phyloP scores from a whole-genome alignment of 2,888 invertebrate genomes.

The Acanthosepion lycidas region DNA sequence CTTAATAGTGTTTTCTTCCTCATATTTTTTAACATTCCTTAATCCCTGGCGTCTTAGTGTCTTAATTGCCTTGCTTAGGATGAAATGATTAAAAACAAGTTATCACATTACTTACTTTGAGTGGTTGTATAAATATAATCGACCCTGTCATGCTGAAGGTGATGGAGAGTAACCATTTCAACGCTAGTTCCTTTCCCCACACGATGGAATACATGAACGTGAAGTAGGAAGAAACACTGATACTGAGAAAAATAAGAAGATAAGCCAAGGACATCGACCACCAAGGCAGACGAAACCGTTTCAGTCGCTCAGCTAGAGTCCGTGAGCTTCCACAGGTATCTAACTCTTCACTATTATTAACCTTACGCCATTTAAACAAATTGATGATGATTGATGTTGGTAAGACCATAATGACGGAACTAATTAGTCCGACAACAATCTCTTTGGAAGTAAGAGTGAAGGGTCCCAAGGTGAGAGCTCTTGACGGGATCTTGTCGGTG shows the following conservation, averaged over 20 bases:
- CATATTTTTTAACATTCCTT: too few relatives aligned
- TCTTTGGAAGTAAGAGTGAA: slow-evolving; percentile 56
- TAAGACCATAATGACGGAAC: slow-evolving; percentile 52
- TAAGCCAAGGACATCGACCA: slow-evolving; percentile 69
- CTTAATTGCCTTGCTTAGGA: too few relatives aligned
- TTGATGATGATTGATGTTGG: slow-evolving; percentile 52
- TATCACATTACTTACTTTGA: slow-evolving; percentile 50
- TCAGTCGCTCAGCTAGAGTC: background rate
- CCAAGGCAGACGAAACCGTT: slow-evolving; percentile 55
- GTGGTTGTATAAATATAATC: slow-evolving; percentile 53
- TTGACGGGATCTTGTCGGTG: slow-evolving; percentile 47
- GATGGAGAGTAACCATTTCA: slow-evolving; percentile 67
- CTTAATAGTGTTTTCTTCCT: too few relatives aligned
- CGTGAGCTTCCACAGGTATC: background rate
- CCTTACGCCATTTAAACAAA: slow-evolving; percentile 50
- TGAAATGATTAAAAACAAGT: too few relatives aligned
- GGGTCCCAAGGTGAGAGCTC: slow-evolving; percentile 52
- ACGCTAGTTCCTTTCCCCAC: slow-evolving; percentile 69
- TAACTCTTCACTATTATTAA: background rate
- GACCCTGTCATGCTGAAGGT: slow-evolving; percentile 50
- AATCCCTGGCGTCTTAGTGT: too few relatives aligned
- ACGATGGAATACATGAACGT: slow-evolving; percentile 71
- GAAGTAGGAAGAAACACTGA: slow-evolving; percentile 69
- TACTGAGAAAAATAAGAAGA: slow-evolving; percentile 64
- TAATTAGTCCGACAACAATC: slow-evolving; percentile 58